Evolutionary conservation across 2,113 vertebrate species (phyloP), one percentile per base, ranked within the genome.

Genomic region (Rynchops niger): DNA sequence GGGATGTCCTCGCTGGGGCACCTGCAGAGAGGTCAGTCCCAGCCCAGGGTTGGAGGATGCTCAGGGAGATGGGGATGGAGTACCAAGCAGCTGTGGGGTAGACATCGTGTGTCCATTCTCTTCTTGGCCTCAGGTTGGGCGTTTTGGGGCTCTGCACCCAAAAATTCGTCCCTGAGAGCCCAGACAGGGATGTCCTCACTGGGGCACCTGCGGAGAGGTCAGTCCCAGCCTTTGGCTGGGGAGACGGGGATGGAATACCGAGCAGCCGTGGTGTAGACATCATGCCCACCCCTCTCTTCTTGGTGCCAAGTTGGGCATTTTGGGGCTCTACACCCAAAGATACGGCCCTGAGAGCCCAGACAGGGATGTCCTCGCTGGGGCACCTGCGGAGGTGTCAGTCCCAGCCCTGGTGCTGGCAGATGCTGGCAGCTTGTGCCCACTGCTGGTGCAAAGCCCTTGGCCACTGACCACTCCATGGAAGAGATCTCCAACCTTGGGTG

Each of bases 41-140:
- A 42, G 42, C 42, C 42, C 42, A 6, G 42, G 42, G 42, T 13
- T 12, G 42, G 40, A 40, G 40, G 40, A 40, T 40, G 40, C 40
- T 40, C 9, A 11, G 42, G 81, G 52, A 80, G 62, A 52, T 1
- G 27, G 17, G 70, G 62, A 25, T 65, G 59, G 7, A 3, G 25
- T 26, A 7, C 15, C 1, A 5, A 90, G 65, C 7, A 4, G 61
- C 61, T 8, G 6, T 14, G 6, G 14, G 59, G 62, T 29, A 25
- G 66, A 27, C 0, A 3, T 42, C 2, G 2, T 4, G n/a, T n/a
- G n/a, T n/a, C n/a, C n/a, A n/a, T n/a, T n/a, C 55, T 14, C 23
- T 25, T 11, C 8, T 42, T 55, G 62, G 32, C 21, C 25, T 77
- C 49, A 18, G 20, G n/a, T 19, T 47, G 82, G 45, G 50, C 29